Conservation (phyloP, 2,888 invertebrate genomes). For the Drosophila paracracens region DNA sequence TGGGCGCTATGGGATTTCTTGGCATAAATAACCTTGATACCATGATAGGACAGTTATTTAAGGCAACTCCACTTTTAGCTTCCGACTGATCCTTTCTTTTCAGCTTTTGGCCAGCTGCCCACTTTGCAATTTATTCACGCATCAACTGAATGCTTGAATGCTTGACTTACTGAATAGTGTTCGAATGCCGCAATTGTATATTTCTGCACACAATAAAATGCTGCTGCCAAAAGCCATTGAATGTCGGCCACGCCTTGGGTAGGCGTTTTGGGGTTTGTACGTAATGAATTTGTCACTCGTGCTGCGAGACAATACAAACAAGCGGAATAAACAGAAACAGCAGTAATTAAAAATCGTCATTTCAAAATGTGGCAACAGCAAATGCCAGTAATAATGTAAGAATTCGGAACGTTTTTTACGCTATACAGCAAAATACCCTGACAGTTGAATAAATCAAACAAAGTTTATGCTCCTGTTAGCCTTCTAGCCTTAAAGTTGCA, state of each 20-base stretch:
- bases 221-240: slow-evolving; percentile 27
- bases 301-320: slow-evolving; percentile 14
- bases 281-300: slow-evolving; percentile 72
- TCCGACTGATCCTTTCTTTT: slow-evolving; percentile 20
- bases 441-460: background rate
- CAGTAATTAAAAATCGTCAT: slow-evolving; percentile 72
- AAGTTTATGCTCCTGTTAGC: background rate
- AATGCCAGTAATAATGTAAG: background rate
- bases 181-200: slow-evolving; percentile 31
- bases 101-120: slow-evolving; percentile 42
- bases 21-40: slow-evolving; percentile 67
- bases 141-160: slow-evolving; percentile 34
- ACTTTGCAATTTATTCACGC: slow-evolving; percentile 62
- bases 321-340: slow-evolving; percentile 36
- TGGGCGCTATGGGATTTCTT: slow-evolving; percentile 23
- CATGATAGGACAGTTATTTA: slow-evolving; percentile 52
- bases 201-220: slow-evolving; percentile 13
- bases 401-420: background rate
- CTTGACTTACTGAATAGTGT: slow-evolving; percentile 15
- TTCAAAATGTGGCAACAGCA: slow-evolving; percentile 29
- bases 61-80: slow-evolving; percentile 29
- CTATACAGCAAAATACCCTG: background rate
- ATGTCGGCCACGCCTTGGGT: slow-evolving; percentile 30
- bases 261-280: slow-evolving; percentile 44
- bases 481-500: too few species aligned